Evolutionary conservation across 2,888 invertebrate genomes (phyloP), one percentile per base, ranked within the genome.

Genomic region (Graphium colonna): DNA sequence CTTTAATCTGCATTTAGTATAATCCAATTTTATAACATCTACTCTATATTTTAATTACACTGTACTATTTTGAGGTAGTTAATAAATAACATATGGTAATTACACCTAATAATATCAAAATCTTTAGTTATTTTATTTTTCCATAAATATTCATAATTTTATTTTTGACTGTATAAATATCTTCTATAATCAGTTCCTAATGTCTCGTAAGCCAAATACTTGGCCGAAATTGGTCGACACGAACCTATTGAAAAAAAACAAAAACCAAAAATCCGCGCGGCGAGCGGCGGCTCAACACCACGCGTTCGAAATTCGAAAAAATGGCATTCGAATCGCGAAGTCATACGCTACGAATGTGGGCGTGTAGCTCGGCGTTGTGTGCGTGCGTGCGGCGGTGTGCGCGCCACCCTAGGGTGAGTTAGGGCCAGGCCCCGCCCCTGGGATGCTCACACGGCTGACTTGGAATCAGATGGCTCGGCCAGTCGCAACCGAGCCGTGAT

Each of bases 381-480:
- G 44, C 72, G 82, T 80, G 21, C 21, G 83, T 78, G 82, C 67
- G 75, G 62, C 55, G 40, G 50, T 51, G 61, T 63, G 64, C 60
- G 66, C 62, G 63, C 60, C 61, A 69, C 79, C 82, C 83, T 68
- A 69, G 76, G 75, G 77, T 71, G 76, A 71, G 68, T 63, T 64
- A 55, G 69, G 69, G 73, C 71, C 71, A 79, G 69, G 84, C 86
- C 69, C 82, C 83, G 82, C 86, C 88, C 81, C 74, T 67, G 65
- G 67, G 77, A 77, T 90, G 89, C 88, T 89, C 89, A 88, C 81
- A 89, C 90, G 90, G 89, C 83, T 90, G 84, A 90, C 71, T 90
- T 87, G 87, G 78, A 88, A 89, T 88, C 88, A 87, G 88, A 87
- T 86, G 85, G 86, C 81, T 82, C 77, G 85, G 85, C 82, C 89